Evolutionary conservation across 2,797 vertebrate genomes (phyloP), one percentile per base, ranked within the genome.

Genomic region (Cynodonichthys magdalenae): DNA sequence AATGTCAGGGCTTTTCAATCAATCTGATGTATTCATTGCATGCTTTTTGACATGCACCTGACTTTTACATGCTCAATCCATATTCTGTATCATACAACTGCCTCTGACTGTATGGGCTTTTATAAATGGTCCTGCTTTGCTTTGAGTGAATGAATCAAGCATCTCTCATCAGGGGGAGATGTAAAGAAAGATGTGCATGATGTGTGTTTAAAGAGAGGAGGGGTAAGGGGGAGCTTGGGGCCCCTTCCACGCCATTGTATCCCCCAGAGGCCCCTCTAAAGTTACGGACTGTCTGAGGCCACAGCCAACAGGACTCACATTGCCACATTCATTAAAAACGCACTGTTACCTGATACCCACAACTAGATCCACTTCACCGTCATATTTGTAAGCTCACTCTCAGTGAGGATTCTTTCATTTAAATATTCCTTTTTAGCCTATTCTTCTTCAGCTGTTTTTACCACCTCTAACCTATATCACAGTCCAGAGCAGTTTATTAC

Each of bases 261-360:
- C 81, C 85, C 17, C 72, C 53, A 55, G 63, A 66, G 10, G 15
- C 52, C 57, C 47, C 75, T 82, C 82, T 85, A 69, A 82, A 81
- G 82, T 86, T 85, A 84, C 83, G 61, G 59, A 31, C 69, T 71
- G 73, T 82, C 81, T 82, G 73, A 66, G 71, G 56, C 76, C 58
- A 74, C 1, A 49, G 71, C 69, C 71, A 48, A 58, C 24, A 4
- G 57, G n/a, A 71, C 74, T 80, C 73, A 70, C 73, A 83, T 77
- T 69, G 59, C 68, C 39, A 53, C 24, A 12, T 66, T 80, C 74
- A 85, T 78, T 74, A 77, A 80, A 82, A 65, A 31, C 10, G 39
- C 0, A 3, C 56, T 47, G 79, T 61, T 83, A 86, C 77, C 57
- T 50, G 78, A 88, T 73, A 71, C 36, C 48, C 29, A 65, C 42